Evolutionary conservation across 2,888 invertebrate species (phyloP).

Genomic region (Limnephilus rhombicus): DNA sequence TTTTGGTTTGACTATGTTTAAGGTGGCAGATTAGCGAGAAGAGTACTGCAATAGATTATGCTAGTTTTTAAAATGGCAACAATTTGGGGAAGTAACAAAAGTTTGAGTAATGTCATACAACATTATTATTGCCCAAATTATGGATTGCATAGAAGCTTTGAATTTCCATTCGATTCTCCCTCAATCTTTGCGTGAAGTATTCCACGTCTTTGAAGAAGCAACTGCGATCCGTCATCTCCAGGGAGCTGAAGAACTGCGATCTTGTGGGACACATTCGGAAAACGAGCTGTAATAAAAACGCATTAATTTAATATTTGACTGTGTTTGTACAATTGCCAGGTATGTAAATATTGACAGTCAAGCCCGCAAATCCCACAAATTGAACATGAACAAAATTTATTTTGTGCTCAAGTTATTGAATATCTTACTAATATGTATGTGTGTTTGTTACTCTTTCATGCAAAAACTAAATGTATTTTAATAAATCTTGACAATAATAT

Average conservation of each 20-base stretch:
- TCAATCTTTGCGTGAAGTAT: conserved; percentile 68
- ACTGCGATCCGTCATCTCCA: conserved; percentile 73
- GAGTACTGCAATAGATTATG: neutral
- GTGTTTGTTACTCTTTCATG: too few species aligned
- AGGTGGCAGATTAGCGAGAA: too few species aligned
- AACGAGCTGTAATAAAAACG: conserved; percentile 77
- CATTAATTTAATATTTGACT: neutral
- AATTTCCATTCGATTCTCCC: conserved; percentile 55
- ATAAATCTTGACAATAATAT: too few species aligned
- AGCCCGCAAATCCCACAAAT: neutral
- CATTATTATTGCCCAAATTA: conserved; percentile 47
- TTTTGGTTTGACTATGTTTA: too few species aligned
- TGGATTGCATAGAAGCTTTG: conserved; percentile 56
- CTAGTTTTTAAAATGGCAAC: conserved; percentile 12
- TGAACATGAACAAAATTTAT: neutral
- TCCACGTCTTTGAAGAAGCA: conserved; percentile 72
- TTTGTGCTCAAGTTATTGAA: neutral
- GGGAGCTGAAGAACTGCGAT: conserved; percentile 76
- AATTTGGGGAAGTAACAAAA: conserved; percentile 4
- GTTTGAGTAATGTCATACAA: conserved; percentile 51
- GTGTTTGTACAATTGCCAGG: neutral
- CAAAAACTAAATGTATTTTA: too few species aligned
- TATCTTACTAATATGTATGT: too few species aligned
- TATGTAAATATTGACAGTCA: neutral
- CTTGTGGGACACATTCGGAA: conserved; percentile 82